Conservation (phyloP, 2,113 vertebrate species). For the Paraplagusia blochii region DNA sequence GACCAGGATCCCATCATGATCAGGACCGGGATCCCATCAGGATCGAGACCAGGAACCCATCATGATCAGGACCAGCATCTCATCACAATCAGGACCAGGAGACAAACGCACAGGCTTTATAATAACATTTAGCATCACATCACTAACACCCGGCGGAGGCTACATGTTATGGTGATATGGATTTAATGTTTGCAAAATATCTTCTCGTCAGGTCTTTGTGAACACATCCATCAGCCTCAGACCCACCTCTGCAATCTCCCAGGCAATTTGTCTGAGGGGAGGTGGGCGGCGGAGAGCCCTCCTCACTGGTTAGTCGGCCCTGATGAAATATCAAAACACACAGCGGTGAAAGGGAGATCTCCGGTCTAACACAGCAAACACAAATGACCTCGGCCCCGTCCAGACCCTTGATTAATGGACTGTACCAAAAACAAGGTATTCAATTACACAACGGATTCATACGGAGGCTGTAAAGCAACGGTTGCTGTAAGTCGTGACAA, state of each 20-base stretch:
- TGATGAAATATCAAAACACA: conserved; percentile 71
- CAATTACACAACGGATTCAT: conserved; percentile 11
- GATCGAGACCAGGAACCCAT: conserved; percentile 27
- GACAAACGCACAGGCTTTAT: conserved; percentile 25
- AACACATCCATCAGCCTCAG: conserved; percentile 69
- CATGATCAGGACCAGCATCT: conserved; percentile 26
- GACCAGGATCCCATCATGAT: conserved; percentile 25
- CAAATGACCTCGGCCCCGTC: conserved; percentile 36
- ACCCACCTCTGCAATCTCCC: conserved; percentile 71
- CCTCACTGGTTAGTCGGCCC: conserved; percentile 69
- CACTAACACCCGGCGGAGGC: conserved; percentile 37
- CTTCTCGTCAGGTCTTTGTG: conserved; percentile 67
- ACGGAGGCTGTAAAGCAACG: background rate
- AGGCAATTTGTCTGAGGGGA: conserved; percentile 74
- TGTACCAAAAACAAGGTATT: too few relatives aligned
- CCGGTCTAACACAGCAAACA: conserved; percentile 51
- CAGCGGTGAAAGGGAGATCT: conserved; percentile 41
- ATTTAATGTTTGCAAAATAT: conserved; percentile 70
- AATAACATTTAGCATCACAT: conserved; percentile 30
- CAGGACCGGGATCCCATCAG: conserved; percentile 24
- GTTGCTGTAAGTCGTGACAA: too few relatives aligned
- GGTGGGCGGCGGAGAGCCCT: conserved; percentile 71
- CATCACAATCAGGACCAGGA: conserved; percentile 22
- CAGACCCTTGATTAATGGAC: conserved; percentile 23
- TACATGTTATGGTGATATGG: conserved; percentile 60